Conservation (phyloP, 2,888 invertebrate species). For the Acheta domesticus region DNA sequence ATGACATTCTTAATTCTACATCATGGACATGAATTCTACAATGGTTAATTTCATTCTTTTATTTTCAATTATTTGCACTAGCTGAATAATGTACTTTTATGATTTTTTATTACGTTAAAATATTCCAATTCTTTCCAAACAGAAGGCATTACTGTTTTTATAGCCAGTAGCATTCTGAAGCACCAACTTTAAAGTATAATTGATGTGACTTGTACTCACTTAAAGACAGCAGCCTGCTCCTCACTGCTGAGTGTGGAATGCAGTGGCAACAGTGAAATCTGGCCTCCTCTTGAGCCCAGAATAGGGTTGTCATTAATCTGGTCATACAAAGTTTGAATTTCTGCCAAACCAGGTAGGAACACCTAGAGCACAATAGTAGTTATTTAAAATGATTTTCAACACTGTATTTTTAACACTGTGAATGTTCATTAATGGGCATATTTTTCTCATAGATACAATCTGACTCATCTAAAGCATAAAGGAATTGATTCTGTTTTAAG, state of each 20-base stretch:
- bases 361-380: slow-evolving; percentile 45
- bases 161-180: too few species aligned
- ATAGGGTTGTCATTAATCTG: slow-evolving; percentile 61
- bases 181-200: too few species aligned
- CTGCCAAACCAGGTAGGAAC: slow-evolving; percentile 75
- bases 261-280: slow-evolving; percentile 72
- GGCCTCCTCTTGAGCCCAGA: slow-evolving; percentile 61
- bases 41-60: not conserved
- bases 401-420: too few species aligned
- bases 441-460: too few species aligned
- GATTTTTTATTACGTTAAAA: not conserved
- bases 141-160: too few species aligned
- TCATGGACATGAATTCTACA: too few species aligned
- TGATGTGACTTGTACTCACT: slow-evolving; percentile 42
- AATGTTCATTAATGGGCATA: too few species aligned
- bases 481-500: too few species aligned
- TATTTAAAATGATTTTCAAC: too few species aligned
- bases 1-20: too few species aligned
- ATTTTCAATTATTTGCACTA: not conserved
- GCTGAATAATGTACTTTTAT: not conserved
- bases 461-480: too few species aligned
- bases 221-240: slow-evolving; percentile 73
- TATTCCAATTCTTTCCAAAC: too few species aligned
- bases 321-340: slow-evolving; percentile 70
- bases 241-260: slow-evolving; percentile 82